These are phyloP conservation scores for Cromileptes altivelis DNA, from an alignment of 2,113 vertebrate species.

Conservation along the genomic window DNA sequence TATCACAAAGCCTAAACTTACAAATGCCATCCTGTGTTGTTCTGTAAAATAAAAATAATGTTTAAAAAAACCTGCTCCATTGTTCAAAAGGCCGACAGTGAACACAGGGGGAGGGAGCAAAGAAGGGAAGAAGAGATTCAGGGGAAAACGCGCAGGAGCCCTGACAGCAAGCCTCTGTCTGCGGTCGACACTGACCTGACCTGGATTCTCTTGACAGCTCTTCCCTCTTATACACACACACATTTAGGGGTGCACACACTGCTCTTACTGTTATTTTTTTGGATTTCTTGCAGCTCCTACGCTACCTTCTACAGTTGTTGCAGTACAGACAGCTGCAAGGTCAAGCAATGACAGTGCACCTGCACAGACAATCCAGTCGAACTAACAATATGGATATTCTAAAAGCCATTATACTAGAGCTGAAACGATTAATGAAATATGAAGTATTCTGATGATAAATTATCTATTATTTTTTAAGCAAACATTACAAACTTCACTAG, in stretches of 20 bases:
- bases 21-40: not conserved
- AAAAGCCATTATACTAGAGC: not conserved
- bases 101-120: not conserved
- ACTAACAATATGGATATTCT: not conserved
- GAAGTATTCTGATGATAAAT: not conserved
- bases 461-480: not conserved
- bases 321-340: constrained; percentile 49
- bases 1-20: not conserved
- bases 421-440: not conserved
- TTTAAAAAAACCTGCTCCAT: not conserved
- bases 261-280: not conserved
- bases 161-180: constrained; percentile 29
- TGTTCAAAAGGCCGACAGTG: not conserved
- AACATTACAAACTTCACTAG: not conserved
- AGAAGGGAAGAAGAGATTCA: not conserved
- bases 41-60: not conserved
- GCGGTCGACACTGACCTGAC: constrained; percentile 36
- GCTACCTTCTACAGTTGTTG: not conserved
- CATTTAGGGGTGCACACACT: not conserved
- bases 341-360: constrained; percentile 38
- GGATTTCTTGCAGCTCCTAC: not conserved
- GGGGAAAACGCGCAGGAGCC: constrained; percentile 2
- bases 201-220: constrained; percentile 54
- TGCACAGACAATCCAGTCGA: not conserved
- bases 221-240: constrained; percentile 8